A percentile compares a stretch with the other conserved stretches of the same genome.
phyloP scores from a whole-genome alignment of 2,797 vertebrate species.

The Lithobates pipiens region DNA sequence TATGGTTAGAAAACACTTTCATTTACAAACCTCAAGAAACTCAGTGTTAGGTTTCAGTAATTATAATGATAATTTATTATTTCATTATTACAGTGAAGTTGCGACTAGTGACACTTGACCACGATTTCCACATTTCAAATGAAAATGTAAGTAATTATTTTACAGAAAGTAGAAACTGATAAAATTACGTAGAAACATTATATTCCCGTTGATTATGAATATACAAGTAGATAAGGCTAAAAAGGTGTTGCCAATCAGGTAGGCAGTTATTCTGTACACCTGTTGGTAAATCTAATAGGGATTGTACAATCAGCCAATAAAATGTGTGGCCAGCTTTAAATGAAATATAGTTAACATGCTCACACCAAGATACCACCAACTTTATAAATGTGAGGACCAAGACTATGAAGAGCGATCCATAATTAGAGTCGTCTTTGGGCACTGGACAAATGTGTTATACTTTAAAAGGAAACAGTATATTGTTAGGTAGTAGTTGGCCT shows the following conservation, averaged over 20 bases:
- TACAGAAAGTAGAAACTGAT: not conserved
- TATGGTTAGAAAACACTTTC: no score
- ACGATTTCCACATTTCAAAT: not conserved
- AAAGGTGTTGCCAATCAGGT: not conserved
- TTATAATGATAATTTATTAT: not conserved
- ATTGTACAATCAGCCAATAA: no score
- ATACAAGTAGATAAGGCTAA: not conserved
- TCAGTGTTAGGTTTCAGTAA: not conserved
- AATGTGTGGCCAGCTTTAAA: no score
- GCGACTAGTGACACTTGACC: not conserved
- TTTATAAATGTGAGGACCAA: no score
- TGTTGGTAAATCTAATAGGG: not conserved
- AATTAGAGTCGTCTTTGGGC: no score
- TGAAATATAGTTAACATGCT: no score
- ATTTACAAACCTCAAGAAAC: no score
- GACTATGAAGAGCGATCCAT: no score
- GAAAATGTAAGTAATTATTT: conserved; percentile 5
- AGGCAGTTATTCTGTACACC: not conserved
- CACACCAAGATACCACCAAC: no score
- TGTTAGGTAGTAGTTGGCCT: no score
- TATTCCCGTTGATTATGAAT: not conserved
- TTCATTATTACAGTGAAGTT: conserved; percentile 22
- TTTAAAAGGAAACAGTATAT: no score
- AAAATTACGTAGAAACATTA: not conserved
- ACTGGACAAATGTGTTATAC: no score